Evolutionary conservation across 2,888 invertebrate genomes (phyloP).

Genomic region (Callinectes sapidus): DNA sequence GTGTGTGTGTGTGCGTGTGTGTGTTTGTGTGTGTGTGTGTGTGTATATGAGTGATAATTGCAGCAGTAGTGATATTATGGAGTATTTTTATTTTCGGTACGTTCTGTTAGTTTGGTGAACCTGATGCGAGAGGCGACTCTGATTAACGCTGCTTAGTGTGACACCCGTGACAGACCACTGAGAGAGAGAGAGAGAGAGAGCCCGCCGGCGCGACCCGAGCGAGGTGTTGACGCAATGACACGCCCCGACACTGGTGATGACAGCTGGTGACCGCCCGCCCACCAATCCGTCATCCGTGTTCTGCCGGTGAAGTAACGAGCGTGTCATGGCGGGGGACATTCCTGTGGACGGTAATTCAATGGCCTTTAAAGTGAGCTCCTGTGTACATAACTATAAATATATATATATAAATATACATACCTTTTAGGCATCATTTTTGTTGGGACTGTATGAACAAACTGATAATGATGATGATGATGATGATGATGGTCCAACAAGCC

Average conservation of each 20-base stretch:
- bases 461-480: not conserved
- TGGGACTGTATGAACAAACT: not conserved
- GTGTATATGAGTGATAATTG: not conserved
- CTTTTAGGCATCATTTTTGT: conserved; percentile 38
- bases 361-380: conserved; percentile 42
- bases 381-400: conserved; percentile 42
- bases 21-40: not conserved
- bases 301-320: not conserved
- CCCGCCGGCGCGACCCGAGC: not conserved
- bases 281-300: not conserved
- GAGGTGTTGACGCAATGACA: too few species aligned
- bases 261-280: not conserved
- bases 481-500: not conserved
- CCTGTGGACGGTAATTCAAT: conserved; percentile 29
- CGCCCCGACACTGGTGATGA: not conserved
- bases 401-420: conserved; percentile 47
- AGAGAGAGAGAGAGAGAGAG: not conserved
- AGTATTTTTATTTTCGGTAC: conserved; percentile 2
- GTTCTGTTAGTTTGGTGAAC: not conserved
- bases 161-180: conserved; percentile 9
- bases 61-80: conserved; percentile 1
- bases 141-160: conserved; percentile 1
- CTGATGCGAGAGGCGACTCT: not conserved
- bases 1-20: conserved; percentile 3
- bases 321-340: conserved; percentile 35